These are phyloP conservation scores for Aphidoletes aphidimyza DNA, from an alignment of 2,888 invertebrate genomes.

Conservation along the genomic window DNA sequence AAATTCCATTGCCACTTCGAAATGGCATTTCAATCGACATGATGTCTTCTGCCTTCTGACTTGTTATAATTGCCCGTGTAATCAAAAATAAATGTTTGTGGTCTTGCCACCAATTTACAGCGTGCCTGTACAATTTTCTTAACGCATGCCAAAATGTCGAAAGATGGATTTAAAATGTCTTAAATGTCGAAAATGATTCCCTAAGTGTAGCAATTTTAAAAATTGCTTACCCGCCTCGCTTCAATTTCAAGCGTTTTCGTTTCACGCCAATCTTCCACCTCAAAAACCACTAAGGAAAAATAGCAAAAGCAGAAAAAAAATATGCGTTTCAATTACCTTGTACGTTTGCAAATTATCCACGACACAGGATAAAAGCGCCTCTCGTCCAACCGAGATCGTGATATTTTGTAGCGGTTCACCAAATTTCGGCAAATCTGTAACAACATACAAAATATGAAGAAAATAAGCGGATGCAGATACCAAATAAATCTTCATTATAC, in stretches of 20 bases:
- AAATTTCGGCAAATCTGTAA: constrained; percentile 74
- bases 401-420: constrained; percentile 75
- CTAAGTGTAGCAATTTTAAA: neutral
- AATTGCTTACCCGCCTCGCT: neutral
- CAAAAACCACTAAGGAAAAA: neutral
- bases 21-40: neutral
- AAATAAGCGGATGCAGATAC: neutral
- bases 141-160: neutral
- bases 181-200: constrained; percentile 6
- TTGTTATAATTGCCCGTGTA: neutral
- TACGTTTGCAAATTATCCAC: constrained; percentile 77
- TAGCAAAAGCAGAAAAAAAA: neutral
- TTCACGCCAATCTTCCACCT: too few species aligned
- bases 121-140: neutral
- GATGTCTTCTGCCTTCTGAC: too few species aligned
- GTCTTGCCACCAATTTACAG: neutral
- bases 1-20: too few species aligned
- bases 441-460: constrained; percentile 56
- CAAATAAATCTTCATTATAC: constrained; percentile 52
- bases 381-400: constrained; percentile 75
- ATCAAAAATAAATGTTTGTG: constrained; percentile 7
- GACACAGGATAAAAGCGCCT: constrained; percentile 74
- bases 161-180: constrained; percentile 9
- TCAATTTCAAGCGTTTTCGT: too few species aligned
- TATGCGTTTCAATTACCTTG: constrained; percentile 68